Conservation (phyloP, 2,797 vertebrate species). For the Apogon talboti region DNA sequence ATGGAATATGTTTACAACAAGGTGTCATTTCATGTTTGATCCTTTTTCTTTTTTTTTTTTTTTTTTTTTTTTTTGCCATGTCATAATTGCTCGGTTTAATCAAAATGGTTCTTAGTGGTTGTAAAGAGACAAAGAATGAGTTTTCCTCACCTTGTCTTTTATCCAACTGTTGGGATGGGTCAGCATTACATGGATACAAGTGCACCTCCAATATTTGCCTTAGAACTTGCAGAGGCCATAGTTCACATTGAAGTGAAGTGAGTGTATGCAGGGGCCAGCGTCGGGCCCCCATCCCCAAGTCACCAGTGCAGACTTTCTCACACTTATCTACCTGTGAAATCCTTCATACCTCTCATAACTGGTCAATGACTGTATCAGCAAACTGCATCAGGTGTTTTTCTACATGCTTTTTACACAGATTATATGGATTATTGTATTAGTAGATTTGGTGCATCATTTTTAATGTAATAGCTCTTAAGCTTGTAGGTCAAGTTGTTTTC, state of each 20-base stretch:
- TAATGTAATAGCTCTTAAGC: slow-evolving; percentile 97
- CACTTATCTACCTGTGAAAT: slow-evolving; percentile 99
- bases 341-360: slow-evolving; percentile 99
- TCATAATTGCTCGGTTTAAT: slow-evolving; percentile 52
- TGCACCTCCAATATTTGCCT: slow-evolving; percentile 98
- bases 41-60: slow-evolving; percentile 8
- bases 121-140: slow-evolving; percentile 66
- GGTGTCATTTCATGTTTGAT: slow-evolving; percentile 64
- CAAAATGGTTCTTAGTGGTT: slow-evolving; percentile 56
- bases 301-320: slow-evolving; percentile 96
- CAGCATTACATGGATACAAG: slow-evolving; percentile 92
- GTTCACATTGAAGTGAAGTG: slow-evolving; percentile 98
- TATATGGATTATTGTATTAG: slow-evolving; percentile 99
- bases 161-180: slow-evolving; percentile 81
- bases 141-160: slow-evolving; percentile 72
- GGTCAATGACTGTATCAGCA: slow-evolving; percentile 99
- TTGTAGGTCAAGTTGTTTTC: slow-evolving; percentile 86
- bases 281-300: slow-evolving; percentile 90
- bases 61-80: slow-evolving; percentile 46
- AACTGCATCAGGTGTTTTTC: slow-evolving; percentile 99
- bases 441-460: slow-evolving; percentile 97
- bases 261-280: slow-evolving; percentile 94
- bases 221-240: slow-evolving; percentile 99
- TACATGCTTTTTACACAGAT: slow-evolving; percentile 99
- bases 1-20: slow-evolving; percentile 83